Percentiles rank a stretch among this genome's conserved stretches.
Conservation (phyloP, 2,888 invertebrate species). For the Apamea epomidion region DNA sequence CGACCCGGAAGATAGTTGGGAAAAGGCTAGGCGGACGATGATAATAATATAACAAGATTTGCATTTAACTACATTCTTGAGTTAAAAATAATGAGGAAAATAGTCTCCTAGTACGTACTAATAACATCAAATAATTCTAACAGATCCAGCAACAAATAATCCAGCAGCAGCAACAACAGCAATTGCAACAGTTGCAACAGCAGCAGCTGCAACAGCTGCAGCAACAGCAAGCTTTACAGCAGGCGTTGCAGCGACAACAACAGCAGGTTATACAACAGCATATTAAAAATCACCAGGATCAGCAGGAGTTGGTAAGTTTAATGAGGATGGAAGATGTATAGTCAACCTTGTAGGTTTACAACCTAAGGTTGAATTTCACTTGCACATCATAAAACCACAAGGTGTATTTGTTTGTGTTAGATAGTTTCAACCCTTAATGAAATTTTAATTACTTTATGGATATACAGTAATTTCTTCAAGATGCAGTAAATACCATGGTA, state of each 20-base stretch:
- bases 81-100: neutral
- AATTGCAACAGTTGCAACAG: slow-evolving; percentile 79
- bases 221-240: slow-evolving; percentile 81
- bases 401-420: no score
- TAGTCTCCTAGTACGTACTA: neutral
- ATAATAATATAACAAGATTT: neutral
- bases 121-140: slow-evolving; percentile 2
- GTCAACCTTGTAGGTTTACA: neutral
- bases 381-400: neutral
- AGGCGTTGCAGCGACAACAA: slow-evolving; percentile 84
- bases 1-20: neutral
- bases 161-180: slow-evolving; percentile 81
- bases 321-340: neutral
- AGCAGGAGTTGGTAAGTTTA: slow-evolving; percentile 83
- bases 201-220: slow-evolving; percentile 79
- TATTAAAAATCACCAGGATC: slow-evolving; percentile 90
- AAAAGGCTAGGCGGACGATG: neutral
- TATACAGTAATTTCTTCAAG: neutral
- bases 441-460: neutral
- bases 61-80: neutral
- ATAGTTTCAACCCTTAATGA: neutral
- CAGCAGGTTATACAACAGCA: slow-evolving; percentile 91
- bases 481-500: neutral
- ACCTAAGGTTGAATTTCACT: neutral
- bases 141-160: slow-evolving; percentile 88